phyloP scores from a whole-genome alignment of 2,888 invertebrate species.

The Campoplex capitator region DNA sequence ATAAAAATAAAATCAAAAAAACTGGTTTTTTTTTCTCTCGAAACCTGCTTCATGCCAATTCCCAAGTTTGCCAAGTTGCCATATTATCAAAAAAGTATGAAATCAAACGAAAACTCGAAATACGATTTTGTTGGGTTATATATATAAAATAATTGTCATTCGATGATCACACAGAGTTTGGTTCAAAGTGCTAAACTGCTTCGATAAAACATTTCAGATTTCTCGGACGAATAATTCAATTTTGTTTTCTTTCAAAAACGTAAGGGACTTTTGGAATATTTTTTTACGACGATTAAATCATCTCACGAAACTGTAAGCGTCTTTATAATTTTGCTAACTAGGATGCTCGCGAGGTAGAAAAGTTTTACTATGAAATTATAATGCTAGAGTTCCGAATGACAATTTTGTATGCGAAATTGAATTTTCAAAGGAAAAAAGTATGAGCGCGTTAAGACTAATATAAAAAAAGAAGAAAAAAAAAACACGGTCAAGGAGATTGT shows the following conservation, averaged over 20 bases:
- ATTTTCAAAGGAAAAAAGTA: neutral
- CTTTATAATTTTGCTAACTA: neutral
- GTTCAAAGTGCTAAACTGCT: too few relatives aligned
- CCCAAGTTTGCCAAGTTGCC: neutral
- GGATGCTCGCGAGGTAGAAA: neutral
- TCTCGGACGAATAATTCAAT: too few relatives aligned
- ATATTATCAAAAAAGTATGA: too few relatives aligned
- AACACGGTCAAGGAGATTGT: slow-evolving; percentile 19
- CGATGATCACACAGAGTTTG: too few relatives aligned
- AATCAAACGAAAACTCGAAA: too few relatives aligned
- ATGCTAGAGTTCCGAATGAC: neutral
- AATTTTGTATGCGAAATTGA: neutral
- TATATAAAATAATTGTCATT: too few relatives aligned
- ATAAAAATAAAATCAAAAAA: neutral
- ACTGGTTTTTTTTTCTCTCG: neutral
- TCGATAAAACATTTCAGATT: too few relatives aligned
- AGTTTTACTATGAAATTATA: neutral
- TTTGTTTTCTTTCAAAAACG: neutral
- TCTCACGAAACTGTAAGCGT: neutral
- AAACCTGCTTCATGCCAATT: neutral
- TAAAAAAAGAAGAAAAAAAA: neutral
- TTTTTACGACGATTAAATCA: neutral
- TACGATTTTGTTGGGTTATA: too few relatives aligned
- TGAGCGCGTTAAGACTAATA: neutral
- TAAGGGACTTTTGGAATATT: neutral